Evolutionary conservation across 2,113 vertebrate species (phyloP).

Genomic region (Miniopterus natalensis): DNA sequence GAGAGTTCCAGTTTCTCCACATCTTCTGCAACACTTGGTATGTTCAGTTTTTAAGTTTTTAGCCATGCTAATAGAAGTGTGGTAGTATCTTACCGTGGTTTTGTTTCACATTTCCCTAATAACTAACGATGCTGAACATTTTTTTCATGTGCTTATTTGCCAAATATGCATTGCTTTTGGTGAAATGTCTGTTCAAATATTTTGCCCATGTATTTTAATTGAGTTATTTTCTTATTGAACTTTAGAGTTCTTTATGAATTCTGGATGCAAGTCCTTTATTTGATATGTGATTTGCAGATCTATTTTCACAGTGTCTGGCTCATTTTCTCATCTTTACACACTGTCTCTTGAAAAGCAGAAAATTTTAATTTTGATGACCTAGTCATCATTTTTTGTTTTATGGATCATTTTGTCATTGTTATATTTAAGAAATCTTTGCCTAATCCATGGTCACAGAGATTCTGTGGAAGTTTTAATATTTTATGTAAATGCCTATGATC

Average conservation of each 20-base stretch:
- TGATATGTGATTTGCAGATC: not conserved
- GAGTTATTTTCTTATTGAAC: not conserved
- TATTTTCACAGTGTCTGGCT: not conserved
- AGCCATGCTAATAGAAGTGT: not conserved
- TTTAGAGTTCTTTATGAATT: not conserved
- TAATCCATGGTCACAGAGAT: not conserved
- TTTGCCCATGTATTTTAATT: conserved; percentile 25
- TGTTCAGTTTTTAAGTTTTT: not conserved
- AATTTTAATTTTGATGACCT: conserved; percentile 2
- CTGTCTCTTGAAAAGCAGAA: not conserved
- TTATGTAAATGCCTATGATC: not conserved
- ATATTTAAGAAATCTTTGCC: not conserved
- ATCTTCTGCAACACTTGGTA: not conserved
- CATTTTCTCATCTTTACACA: conserved; percentile 22
- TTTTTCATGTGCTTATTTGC: not conserved
- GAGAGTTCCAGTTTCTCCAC: not conserved
- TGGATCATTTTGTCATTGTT: not conserved
- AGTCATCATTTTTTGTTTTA: not conserved
- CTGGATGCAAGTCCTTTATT: not conserved
- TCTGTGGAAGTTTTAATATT: not conserved
- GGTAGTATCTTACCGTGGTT: not conserved
- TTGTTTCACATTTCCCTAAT: not conserved
- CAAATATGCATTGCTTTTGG: not conserved
- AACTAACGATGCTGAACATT: not conserved
- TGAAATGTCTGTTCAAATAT: conserved; percentile 21